Evolutionary conservation across 2,888 invertebrate species (phyloP).

Genomic region (Synergus japonicus): DNA sequence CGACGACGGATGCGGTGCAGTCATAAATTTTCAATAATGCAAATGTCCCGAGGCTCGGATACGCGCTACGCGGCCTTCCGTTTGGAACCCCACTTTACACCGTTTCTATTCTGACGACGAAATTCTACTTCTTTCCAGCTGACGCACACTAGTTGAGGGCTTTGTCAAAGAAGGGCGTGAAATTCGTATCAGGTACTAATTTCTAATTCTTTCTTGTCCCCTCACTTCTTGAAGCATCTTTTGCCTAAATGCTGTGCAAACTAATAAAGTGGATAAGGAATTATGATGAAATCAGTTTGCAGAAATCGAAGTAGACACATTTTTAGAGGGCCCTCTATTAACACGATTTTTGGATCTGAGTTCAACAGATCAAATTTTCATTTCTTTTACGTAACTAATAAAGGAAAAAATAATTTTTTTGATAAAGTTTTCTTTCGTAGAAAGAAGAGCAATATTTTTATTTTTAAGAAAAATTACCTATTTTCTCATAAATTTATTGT

Average conservation of each 20-base stretch:
- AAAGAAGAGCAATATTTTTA: no score
- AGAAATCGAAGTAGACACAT: neutral
- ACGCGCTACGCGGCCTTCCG: conserved; percentile 59
- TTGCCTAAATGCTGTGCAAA: neutral
- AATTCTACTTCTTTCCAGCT: conserved; percentile 58
- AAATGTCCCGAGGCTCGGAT: conserved; percentile 67
- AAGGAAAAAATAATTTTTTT: no score
- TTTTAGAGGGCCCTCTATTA: neutral
- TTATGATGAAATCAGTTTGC: neutral
- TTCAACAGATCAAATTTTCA: no score
- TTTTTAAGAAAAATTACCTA: no score
- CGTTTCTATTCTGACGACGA: conserved; percentile 58
- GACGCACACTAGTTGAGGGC: conserved; percentile 47
- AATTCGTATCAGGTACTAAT: neutral
- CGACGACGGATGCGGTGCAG: conserved; percentile 63
- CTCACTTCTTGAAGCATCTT: neutral
- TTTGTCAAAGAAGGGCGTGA: neutral
- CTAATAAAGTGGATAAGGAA: neutral
- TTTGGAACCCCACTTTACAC: conserved; percentile 68
- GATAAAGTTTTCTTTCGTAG: no score
- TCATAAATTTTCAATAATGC: conserved; percentile 76
- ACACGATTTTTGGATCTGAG: no score
- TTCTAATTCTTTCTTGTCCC: neutral
- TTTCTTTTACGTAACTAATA: no score
- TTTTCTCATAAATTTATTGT: no score